Evolutionary conservation across 2,113 vertebrate genomes (phyloP).

Genomic region (Larimichthys polyactis): DNA sequence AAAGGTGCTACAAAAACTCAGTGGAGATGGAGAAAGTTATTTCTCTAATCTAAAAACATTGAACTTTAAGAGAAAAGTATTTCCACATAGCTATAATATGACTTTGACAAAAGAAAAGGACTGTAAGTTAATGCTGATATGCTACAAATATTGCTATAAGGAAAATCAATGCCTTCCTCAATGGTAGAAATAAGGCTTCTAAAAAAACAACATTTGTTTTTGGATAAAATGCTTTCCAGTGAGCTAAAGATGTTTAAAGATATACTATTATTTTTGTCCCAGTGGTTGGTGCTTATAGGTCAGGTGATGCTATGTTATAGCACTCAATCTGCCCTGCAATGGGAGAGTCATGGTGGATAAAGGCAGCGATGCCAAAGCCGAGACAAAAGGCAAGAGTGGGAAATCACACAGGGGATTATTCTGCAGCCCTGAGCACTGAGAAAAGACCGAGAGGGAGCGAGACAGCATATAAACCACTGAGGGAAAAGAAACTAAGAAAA

Average conservation of each 20-base stretch:
- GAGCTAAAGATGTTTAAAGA: not conserved
- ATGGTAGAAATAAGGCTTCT: not conserved
- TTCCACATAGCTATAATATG: not conserved
- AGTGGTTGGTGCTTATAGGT: slow-evolving; percentile 5
- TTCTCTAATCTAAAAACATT: not conserved
- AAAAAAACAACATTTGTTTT: not conserved
- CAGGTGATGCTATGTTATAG: not conserved
- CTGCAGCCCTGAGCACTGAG: slow-evolving; percentile 60
- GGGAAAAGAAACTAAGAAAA: slow-evolving; percentile 28
- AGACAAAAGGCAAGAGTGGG: slow-evolving; percentile 55
- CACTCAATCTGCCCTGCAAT: slow-evolving; percentile 19
- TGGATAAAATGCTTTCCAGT: not conserved
- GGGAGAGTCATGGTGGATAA: slow-evolving; percentile 42
- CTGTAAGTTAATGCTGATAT: not conserved
- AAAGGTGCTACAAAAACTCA: no score
- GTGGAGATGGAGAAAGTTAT: no score
- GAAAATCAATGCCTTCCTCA: not conserved
- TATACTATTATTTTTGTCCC: not conserved
- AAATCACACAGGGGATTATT: slow-evolving; percentile 66
- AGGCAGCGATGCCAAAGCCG: slow-evolving; percentile 46
- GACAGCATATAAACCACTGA: slow-evolving; percentile 26
- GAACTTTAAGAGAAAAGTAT: not conserved
- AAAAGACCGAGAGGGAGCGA: slow-evolving; percentile 40
- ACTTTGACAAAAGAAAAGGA: not conserved
- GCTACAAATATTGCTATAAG: not conserved